Evolutionary conservation across 1,140 invertebrate species (phyloP), one percentile per base, ranked within the genome.

Genomic region (Zaprionus taronus): DNA sequence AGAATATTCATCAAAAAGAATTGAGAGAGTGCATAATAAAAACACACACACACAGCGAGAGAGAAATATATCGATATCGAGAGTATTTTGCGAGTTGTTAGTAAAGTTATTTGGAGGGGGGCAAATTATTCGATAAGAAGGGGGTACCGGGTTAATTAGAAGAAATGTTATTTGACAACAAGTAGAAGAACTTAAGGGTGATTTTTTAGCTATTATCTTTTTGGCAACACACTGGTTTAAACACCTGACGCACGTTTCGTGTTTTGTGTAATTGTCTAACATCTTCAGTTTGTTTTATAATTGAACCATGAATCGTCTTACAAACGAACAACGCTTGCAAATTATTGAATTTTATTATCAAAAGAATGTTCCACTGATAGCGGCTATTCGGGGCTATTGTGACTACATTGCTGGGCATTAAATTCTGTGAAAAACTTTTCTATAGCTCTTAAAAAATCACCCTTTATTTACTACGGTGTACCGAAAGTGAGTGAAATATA

Each of bases 1-100:
- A 65, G 69, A 72, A 72, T 65, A 65, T 61, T 77, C 56, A 53
- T 72, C 73, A 72, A 65, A 64, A 61, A 49, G 56, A 63, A 51
- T 36, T 62, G 47, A 28, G 47, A 28, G 47, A 63, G 62, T 72
- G 63, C 55, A 72, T 65, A 60, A 77, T 47, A 75, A 66, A 66
- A 65, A 66, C 60, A 66, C 60, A 76, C 60, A 76, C 69, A 77
- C 24, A 26, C 24, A 26, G 24, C 24, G 61, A 69, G 68, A 71
- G 44, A 77, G 57, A 60, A 60, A 41, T 65, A 38, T 60, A 41
- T 51, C 47, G 47, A 51, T 51, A 51, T 5, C 20, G 47, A 49
- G 17, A 17, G 47, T 51, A 51, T 51, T 51, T 51, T 12, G 41
- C 47, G 47, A 51, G 20, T 24, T 51, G 24, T 51, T 51, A 51